Conservation (phyloP, 2,113 vertebrate species). For the Neomonachus schauinslandi region DNA sequence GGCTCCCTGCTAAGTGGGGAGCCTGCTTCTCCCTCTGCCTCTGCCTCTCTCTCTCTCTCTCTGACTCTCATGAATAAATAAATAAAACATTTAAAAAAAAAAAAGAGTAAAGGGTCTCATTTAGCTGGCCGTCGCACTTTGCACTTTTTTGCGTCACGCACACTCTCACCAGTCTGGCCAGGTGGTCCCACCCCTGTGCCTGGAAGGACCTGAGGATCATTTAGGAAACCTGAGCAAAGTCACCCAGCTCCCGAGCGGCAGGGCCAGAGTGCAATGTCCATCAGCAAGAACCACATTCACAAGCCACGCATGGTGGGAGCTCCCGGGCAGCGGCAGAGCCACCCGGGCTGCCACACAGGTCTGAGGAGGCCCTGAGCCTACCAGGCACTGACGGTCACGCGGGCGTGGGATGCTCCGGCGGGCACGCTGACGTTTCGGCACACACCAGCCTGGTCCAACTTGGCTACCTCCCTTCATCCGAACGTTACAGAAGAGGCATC, state of each 20-base stretch:
- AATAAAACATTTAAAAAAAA: too few species aligned
- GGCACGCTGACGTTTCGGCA: too few species aligned
- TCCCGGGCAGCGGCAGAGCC: not conserved
- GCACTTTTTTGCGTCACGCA: fast-evolving
- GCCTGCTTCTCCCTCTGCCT: too few species aligned
- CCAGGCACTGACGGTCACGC: fast-evolving
- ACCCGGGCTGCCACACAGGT: fast-evolving
- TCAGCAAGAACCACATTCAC: not conserved
- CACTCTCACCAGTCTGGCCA: fast-evolving
- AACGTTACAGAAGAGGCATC: too few species aligned
- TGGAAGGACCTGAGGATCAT: not conserved
- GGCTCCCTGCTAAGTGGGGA: too few species aligned
- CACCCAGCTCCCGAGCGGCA: fast-evolving
- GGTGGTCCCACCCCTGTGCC: fast-evolving
- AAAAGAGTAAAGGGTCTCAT: too few species aligned
- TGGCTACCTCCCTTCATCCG: not conserved
- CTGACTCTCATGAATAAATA: too few species aligned
- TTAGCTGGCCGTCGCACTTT: fast-evolving
- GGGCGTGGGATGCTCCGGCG: fast-evolving
- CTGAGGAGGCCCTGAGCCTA: fast-evolving
- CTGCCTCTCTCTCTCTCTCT: too few species aligned
- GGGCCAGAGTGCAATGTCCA: not conserved
- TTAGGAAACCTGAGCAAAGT: not conserved
- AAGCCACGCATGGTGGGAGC: not conserved
- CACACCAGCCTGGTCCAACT: fast-evolving